A percentile compares a stretch with the other conserved stretches of the same genome.
These are phyloP conservation scores for Cyanoderma ruficeps DNA, from an alignment of 2,113 vertebrate species.

Conservation along the genomic window DNA sequence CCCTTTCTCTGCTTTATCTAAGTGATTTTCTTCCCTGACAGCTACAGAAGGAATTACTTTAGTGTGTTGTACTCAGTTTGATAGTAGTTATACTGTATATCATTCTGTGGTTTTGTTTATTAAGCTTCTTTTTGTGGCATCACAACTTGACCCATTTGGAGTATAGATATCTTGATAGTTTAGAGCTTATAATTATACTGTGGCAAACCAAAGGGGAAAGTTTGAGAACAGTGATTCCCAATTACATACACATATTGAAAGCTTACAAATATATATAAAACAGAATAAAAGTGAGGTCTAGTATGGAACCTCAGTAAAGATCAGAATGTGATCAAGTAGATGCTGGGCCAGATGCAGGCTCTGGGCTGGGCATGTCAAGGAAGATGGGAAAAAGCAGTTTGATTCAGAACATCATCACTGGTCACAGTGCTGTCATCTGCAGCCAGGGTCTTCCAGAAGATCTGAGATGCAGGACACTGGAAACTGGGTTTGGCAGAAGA, in stretches of 20 bases:
- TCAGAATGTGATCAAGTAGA: neutral
- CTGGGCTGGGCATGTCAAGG: neutral
- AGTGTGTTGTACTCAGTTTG: neutral
- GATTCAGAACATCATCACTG: neutral
- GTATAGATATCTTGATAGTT: neutral
- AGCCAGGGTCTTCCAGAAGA: neutral
- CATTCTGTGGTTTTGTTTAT: neutral
- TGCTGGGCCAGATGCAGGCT: neutral
- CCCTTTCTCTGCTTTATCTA: neutral
- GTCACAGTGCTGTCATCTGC: neutral
- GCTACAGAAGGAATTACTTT: neutral
- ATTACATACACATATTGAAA: fast-evolving
- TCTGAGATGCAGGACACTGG: neutral
- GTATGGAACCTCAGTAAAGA: neutral
- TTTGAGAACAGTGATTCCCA: neutral
- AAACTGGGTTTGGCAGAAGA: neutral
- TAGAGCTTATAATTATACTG: neutral
- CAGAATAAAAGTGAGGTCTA: neutral
- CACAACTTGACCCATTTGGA: neutral
- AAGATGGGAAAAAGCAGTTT: neutral
- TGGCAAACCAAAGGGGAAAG: neutral
- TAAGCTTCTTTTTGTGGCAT: neutral
- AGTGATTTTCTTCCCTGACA: neutral
- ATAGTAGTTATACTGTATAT: neutral
- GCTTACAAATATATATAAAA: neutral